phyloP scores from a whole-genome alignment of 2,888 invertebrate species.

The Patella ulyssiponensis region DNA sequence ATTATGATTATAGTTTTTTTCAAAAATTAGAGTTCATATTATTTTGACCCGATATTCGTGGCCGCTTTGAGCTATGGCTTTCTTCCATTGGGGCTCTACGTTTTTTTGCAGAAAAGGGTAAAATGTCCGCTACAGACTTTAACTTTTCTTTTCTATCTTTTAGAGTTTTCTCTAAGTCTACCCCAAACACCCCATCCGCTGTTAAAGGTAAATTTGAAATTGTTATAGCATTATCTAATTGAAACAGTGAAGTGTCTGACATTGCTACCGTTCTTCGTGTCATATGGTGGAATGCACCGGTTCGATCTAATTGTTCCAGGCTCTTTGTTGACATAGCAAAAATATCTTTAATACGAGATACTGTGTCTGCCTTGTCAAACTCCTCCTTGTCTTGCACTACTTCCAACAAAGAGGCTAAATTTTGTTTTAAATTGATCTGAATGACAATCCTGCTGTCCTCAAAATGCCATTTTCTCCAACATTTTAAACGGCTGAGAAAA shows the following conservation, averaged over 20 bases:
- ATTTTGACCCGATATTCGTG: no score
- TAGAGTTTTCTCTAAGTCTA: slow-evolving; percentile 27
- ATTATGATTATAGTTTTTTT: no score
- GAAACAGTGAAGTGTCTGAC: background rate
- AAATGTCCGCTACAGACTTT: slow-evolving; percentile 25
- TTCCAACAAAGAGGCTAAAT: background rate
- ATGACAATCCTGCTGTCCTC: background rate
- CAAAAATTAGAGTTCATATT: no score
- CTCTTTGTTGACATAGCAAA: background rate
- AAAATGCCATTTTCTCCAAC: background rate
- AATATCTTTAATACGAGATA: background rate
- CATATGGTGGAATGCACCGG: background rate
- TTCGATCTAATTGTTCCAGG: background rate
- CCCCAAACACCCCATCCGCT: slow-evolving; percentile 31
- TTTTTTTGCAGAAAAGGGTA: slow-evolving; percentile 14
- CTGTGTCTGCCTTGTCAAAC: background rate
- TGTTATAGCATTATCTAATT: background rate
- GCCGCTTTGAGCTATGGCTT: no score
- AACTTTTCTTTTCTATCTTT: slow-evolving; percentile 40
- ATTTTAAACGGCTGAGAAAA: background rate
- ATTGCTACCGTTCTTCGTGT: background rate
- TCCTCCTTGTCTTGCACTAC: background rate
- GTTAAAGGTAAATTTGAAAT: background rate
- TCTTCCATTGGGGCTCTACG: no score
- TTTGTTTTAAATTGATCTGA: background rate